Conservation (phyloP, 2,797 vertebrate species). For the Menidia menidia region DNA sequence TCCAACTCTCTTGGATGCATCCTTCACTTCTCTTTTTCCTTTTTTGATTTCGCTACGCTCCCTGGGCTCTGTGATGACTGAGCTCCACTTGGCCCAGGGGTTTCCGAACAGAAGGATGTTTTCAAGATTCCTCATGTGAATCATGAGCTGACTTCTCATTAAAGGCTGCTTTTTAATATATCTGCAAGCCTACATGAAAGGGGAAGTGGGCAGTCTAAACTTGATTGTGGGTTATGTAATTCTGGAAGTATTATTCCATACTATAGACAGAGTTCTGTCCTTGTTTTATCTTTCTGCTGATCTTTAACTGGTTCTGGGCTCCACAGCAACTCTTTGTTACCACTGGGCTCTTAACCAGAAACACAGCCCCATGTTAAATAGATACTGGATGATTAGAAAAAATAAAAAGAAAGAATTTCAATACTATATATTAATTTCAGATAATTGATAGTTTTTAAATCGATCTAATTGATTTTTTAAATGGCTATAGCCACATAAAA, state of each 20-base stretch:
- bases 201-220: conserved; percentile 53
- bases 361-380: neutral
- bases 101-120: conserved; percentile 67
- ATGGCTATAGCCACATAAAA: neutral
- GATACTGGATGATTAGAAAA: too few relatives aligned
- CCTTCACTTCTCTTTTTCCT: conserved; percentile 16
- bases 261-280: conserved; percentile 5
- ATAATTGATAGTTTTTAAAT: too few relatives aligned
- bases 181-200: conserved; percentile 57
- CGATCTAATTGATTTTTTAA: neutral
- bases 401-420: too few relatives aligned
- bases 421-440: too few relatives aligned
- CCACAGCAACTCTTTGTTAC: neutral
- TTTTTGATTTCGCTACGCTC: conserved; percentile 39
- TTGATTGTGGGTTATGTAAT: conserved; percentile 54
- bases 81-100: conserved; percentile 55
- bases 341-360: neutral
- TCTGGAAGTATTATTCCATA: conserved; percentile 25
- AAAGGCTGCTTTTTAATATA: conserved; percentile 64
- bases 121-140: conserved; percentile 69
- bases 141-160: conserved; percentile 69
- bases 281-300: neutral
- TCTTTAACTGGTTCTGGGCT: conserved; percentile 4
- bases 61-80: conserved; percentile 43
- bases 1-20: conserved; percentile 40